Conservation (phyloP, 1,140 invertebrate species). For the Lutraria rhynchaena region DNA sequence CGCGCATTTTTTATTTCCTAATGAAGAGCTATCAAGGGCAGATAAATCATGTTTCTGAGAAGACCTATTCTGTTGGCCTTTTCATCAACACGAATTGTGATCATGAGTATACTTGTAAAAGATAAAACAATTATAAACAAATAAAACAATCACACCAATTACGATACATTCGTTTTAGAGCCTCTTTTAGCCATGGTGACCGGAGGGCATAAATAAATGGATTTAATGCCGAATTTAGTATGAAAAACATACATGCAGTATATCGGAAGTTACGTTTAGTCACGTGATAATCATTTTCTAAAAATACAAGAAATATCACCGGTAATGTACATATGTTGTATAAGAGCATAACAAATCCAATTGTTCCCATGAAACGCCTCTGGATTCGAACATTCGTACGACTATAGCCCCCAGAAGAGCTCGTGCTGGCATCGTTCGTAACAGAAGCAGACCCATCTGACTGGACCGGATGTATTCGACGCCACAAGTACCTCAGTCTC, state of each 20-base stretch:
- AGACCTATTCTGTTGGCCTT: no score
- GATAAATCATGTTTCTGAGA: no score
- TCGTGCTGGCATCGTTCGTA: neutral
- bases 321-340: slow-evolving; percentile 25
- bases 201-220: slow-evolving; percentile 5
- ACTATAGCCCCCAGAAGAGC: neutral
- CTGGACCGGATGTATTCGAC: neutral
- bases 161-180: neutral
- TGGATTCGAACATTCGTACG: neutral
- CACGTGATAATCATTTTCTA: neutral
- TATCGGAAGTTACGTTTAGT: neutral
- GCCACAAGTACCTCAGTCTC: slow-evolving; percentile 1
- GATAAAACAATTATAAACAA: no score
- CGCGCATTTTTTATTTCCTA: no score
- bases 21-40: no score
- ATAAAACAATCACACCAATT: no score
- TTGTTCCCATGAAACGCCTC: neutral
- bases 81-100: no score
- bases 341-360: neutral
- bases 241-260: neutral
- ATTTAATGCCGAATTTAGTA: slow-evolving; percentile 21
- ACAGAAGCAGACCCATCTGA: neutral
- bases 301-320: neutral
- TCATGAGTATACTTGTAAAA: no score
- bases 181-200: neutral